Conservation (phyloP, 64 coral and sea anemone species). For the Montipora capricornis region DNA sequence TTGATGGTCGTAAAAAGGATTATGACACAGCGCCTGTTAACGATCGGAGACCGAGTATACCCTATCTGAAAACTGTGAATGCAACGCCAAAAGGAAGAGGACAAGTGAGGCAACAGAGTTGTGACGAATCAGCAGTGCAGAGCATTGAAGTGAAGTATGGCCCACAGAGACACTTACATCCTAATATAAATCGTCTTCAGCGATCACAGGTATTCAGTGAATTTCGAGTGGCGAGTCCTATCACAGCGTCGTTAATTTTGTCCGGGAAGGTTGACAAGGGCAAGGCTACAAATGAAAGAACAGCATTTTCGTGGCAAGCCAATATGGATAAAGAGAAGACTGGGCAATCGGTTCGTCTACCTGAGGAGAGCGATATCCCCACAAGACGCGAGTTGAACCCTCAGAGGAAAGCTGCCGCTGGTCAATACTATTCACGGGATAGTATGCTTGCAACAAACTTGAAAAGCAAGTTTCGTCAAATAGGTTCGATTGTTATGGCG, state of each 20-base stretch:
- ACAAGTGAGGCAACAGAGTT: background rate
- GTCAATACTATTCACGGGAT: background rate
- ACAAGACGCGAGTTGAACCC: background rate
- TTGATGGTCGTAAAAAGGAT: background rate
- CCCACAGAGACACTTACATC: background rate
- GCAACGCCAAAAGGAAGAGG: background rate
- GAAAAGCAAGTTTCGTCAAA: conserved; percentile 59
- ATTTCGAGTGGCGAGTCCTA: background rate
- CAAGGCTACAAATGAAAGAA: background rate
- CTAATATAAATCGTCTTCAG: background rate
- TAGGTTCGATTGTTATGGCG: conserved; percentile 42
- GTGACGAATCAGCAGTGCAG: background rate
- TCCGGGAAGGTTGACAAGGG: background rate
- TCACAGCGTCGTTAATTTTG: background rate
- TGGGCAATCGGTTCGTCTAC: background rate
- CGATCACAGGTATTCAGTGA: background rate
- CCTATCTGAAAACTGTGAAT: background rate
- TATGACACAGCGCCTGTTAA: background rate
- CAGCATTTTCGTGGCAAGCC: background rate
- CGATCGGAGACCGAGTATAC: background rate
- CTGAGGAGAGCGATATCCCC: background rate
- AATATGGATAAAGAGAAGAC: background rate
- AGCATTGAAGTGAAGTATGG: background rate
- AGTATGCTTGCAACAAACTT: conserved; percentile 44
- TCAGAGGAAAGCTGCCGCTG: background rate